Percentiles rank a stretch among this genome's conserved stretches.
phyloP scores from a whole-genome alignment of 2,888 invertebrate species.

The Sinohyriopsis cumingii region DNA sequence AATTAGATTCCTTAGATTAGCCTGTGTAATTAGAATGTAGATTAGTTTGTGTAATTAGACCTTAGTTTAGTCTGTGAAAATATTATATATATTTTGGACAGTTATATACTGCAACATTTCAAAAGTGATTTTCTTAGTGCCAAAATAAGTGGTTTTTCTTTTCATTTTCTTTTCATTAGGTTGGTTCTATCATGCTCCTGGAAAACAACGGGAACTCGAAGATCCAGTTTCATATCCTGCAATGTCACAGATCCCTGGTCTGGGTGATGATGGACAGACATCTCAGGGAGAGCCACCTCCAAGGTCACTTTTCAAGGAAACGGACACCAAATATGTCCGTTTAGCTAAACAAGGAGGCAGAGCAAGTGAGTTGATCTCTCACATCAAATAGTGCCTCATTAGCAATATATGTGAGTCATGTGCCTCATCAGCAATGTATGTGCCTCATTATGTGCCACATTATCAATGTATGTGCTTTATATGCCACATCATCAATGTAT shows the following conservation, averaged over 20 bases:
- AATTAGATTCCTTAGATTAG: too few relatives aligned
- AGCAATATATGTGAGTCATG: too few relatives aligned
- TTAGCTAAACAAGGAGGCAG: slow-evolving; percentile 69
- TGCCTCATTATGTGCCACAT: too few relatives aligned
- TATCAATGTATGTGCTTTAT: too few relatives aligned
- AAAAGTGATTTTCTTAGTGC: neutral
- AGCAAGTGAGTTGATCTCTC: slow-evolving; percentile 47
- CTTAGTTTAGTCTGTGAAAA: too few relatives aligned
- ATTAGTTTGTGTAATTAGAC: too few relatives aligned
- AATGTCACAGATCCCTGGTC: slow-evolving; percentile 67
- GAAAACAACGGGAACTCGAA: slow-evolving; percentile 31
- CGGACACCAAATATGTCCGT: slow-evolving; percentile 66
- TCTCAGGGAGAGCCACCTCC: slow-evolving; percentile 40
- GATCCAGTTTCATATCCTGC: slow-evolving; percentile 57
- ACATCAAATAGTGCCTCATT: neutral
- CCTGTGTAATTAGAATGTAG: too few relatives aligned
- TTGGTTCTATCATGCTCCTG: slow-evolving; percentile 70
- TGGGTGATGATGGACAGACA: slow-evolving; percentile 48
- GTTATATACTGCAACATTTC: too few relatives aligned
- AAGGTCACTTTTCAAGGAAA: slow-evolving; percentile 55
- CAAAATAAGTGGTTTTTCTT: neutral
- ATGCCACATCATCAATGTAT: too few relatives aligned
- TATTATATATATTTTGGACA: too few relatives aligned
- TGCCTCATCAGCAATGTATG: too few relatives aligned
- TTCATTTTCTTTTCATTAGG: slow-evolving; percentile 43